Evolutionary conservation across 2,888 invertebrate genomes (phyloP), one percentile per base, ranked within the genome.

Genomic region (Magallana nippona): DNA sequence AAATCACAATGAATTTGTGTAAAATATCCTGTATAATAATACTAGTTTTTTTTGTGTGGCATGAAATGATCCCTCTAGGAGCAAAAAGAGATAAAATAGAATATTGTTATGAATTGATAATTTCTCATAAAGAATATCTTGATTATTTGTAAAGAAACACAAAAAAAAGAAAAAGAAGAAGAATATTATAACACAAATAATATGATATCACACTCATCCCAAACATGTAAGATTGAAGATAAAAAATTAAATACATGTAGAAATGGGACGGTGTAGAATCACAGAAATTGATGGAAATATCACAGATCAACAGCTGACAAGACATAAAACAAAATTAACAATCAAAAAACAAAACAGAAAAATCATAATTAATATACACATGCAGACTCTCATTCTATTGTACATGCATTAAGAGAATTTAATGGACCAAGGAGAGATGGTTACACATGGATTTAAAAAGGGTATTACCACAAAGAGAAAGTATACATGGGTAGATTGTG

Each of bases 261-360:
- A 44, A 8, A 44, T 44, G 44, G 44, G 3, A 44, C 44, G 8
- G 44, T 44, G 8, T 44, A 44, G 71, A 71, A 71, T 71, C 71
- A 71, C 13, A 71, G 27, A 27, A 13, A 27, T 5, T 71, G 71
- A 71, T 71, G 44, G 71, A 71, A 71, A 71, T 71, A 71, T 71
- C 71, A 71, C 71, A 71, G 71, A 71, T 71, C 71, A 71, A 71
- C 27, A 71, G 32, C 44, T 44, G 44, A 71, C 71, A 27, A 27
- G 22, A 71, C 71, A 71, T 71, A 13, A 22, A 71, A 10, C 11
- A 27, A 63, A 27, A 71, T 71, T 32, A 27, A 15, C 17, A 17
- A 60, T n/a, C 32, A 32, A 71, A 71, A 71, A 71, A 71, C 22
- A 27, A 15, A 19, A 19, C 10, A 63, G 22, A 19, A 27, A 63